Conservation (phyloP, 2,113 vertebrate species). For the Nothoprocta pentlandii region DNA sequence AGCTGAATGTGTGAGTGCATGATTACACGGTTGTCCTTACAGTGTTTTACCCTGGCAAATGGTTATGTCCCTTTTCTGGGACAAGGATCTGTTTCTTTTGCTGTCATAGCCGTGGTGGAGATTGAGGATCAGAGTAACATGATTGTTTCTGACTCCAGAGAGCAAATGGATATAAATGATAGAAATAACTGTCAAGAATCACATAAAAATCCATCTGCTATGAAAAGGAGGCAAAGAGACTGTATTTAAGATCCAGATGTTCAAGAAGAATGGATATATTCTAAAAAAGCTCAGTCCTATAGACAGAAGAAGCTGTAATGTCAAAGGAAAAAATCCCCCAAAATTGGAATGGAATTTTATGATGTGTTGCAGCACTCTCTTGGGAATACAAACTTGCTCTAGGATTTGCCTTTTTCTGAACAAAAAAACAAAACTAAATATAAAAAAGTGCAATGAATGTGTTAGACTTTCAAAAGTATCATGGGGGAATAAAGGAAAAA, state of each 20-base stretch:
- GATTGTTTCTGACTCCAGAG: neutral
- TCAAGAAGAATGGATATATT: neutral
- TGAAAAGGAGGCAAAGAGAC: neutral
- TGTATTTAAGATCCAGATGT: neutral
- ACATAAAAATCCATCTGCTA: neutral
- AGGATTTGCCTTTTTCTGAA: neutral
- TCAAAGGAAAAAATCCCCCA: neutral
- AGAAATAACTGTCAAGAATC: neutral
- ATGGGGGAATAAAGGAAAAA: neutral
- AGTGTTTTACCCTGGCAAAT: neutral
- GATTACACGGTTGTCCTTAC: neutral
- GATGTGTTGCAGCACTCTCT: neutral
- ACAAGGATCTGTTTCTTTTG: neutral
- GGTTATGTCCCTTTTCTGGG: neutral
- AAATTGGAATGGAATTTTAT: neutral
- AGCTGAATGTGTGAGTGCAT: neutral
- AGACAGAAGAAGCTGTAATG: neutral
- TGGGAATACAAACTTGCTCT: neutral
- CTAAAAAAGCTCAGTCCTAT: neutral
- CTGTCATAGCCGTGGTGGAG: neutral
- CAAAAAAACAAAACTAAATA: conserved; percentile 8
- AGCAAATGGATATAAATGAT: neutral
- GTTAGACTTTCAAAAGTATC: neutral
- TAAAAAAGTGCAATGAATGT: neutral
- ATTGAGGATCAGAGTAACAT: neutral